A percentile compares a stretch with the other conserved stretches of the same genome.
These are phyloP conservation scores for Drosophila bocqueti DNA, from an alignment of 1,140 invertebrate species.

Conservation along the genomic window DNA sequence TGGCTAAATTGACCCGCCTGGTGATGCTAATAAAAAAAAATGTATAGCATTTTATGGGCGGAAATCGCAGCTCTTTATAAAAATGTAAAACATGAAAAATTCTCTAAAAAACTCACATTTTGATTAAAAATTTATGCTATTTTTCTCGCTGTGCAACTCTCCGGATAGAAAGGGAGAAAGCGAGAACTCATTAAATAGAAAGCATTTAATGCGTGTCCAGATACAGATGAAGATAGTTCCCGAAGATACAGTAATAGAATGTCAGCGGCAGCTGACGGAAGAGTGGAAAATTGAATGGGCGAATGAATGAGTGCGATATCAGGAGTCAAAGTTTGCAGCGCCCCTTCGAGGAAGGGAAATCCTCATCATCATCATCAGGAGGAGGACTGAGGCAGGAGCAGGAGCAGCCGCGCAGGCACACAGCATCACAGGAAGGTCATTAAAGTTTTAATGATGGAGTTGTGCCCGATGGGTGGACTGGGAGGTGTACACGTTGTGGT, in stretches of 20 bases:
- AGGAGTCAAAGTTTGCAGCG: conserved; percentile 72
- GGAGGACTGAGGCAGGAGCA: not conserved
- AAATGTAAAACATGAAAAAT: not conserved
- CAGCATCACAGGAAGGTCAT: conserved; percentile 76
- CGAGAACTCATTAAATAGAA: conserved; percentile 80
- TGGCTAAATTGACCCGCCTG: not conserved
- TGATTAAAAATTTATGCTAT: not conserved
- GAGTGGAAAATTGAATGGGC: conserved; percentile 52
- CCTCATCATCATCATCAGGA: conserved; percentile 52
- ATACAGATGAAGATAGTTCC: conserved; percentile 66
- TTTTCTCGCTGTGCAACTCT: conserved; percentile 12
- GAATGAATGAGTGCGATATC: conserved; percentile 64
- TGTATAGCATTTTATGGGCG: no score
- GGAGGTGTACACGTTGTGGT: conserved; percentile 48
- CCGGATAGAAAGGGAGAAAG: not conserved
- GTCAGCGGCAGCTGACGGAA: conserved; percentile 70
- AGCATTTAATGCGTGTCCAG: conserved; percentile 81
- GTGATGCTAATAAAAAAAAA: not conserved
- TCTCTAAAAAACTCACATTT: not conserved
- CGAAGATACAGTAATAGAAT: conserved; percentile 73
- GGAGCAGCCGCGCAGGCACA: not conserved
- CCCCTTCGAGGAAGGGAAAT: conserved; percentile 27
- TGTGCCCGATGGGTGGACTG: conserved; percentile 24
- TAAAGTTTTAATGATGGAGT: conserved; percentile 83
- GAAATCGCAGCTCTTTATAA: not conserved